Base-by-base conservation (phyloP, 2,888 invertebrate species). In the Stomorhina lunata region DNA sequence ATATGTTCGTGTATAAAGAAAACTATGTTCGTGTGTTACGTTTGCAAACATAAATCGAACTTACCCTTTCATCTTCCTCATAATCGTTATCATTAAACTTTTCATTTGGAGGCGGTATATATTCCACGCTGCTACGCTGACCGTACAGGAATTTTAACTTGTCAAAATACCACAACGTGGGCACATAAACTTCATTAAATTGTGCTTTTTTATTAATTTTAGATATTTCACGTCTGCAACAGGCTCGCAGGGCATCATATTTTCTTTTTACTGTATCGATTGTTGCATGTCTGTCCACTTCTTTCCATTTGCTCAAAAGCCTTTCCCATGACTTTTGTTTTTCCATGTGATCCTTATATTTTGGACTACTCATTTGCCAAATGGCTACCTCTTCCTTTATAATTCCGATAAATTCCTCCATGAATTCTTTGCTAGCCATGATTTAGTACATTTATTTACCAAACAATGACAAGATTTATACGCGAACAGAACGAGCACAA, bases 111-210 rank as follows among this genome's bases (percentile, higher is more conserved):
- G n/a, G n/a, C n/a, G n/a, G n/a, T n/a, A n/a, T n/a, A n/a, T n/a
- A n/a, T n/a, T n/a, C n/a, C n/a, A n/a, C n/a, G n/a, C n/a, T n/a
- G n/a, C n/a, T n/a, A n/a, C n/a, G n/a, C 40, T 66, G 80, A 22
- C 59, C 32, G 3, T 27, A 12, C 12, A 81, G 45, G n/a, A 82
- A 82, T 4, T 55, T 12, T n/a, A 75, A 40, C 37, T 69, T 3
- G 9, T 65, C n/a, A 32, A 78, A 82, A 45, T 69, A 75, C 69
- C 79, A 79, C 66, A 79, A 55, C 20, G 53, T 15, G 7, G 79
- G 79, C 6, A 43, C 43, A 32, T 82, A 82, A 32, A 68, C 48
- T 4, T 63, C 48, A 29, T 57, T 50, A 20, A 29, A 5, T 12
- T 20, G 37, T 59, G 43, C 25, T 22, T 59, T 48, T 63, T 4